A percentile compares a stretch with the other conserved stretches of the same genome.
Evolutionary conservation across 2,888 invertebrate species (phyloP).

Genomic region (Drosophila austrosaltans): DNA sequence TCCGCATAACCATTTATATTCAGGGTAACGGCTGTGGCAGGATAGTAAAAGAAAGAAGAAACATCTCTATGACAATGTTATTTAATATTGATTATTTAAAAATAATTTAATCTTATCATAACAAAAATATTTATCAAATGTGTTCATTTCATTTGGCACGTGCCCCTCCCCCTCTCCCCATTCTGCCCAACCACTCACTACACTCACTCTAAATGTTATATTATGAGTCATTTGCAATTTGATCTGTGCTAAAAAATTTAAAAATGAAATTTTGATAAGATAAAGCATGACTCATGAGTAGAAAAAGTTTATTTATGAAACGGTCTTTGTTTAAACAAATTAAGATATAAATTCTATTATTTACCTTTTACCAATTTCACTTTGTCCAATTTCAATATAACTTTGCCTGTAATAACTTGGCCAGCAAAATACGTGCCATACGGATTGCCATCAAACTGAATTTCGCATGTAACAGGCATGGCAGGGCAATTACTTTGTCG

Average conservation of each 20-base stretch:
- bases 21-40: conserved; percentile 55
- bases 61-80: conserved; percentile 9
- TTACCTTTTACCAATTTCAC: conserved; percentile 70
- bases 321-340: not conserved
- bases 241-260: conserved; percentile 36
- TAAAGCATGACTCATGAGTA: conserved; percentile 58
- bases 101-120: conserved; percentile 43
- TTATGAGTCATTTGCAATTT: conserved; percentile 30
- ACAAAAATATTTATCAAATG: conserved; percentile 26
- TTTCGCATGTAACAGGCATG: conserved; percentile 79
- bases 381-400: conserved; percentile 71
- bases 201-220: conserved; percentile 16
- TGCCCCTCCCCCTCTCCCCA: conserved; percentile 18
- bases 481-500: conserved; percentile 12
- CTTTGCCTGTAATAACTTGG: conserved; percentile 71
- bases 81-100: conserved; percentile 35
- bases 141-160: conserved; percentile 37
- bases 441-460: conserved; percentile 80
- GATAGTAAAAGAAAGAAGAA: not conserved
- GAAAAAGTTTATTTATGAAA: conserved; percentile 5
- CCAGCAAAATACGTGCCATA: conserved; percentile 80
- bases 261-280: conserved; percentile 55
- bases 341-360: not conserved
- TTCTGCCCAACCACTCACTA: not conserved
- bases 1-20: conserved; percentile 66